Evolutionary conservation across 2,113 vertebrate genomes (phyloP), one percentile per base, ranked within the genome.

Genomic region (Malurus elegans): DNA sequence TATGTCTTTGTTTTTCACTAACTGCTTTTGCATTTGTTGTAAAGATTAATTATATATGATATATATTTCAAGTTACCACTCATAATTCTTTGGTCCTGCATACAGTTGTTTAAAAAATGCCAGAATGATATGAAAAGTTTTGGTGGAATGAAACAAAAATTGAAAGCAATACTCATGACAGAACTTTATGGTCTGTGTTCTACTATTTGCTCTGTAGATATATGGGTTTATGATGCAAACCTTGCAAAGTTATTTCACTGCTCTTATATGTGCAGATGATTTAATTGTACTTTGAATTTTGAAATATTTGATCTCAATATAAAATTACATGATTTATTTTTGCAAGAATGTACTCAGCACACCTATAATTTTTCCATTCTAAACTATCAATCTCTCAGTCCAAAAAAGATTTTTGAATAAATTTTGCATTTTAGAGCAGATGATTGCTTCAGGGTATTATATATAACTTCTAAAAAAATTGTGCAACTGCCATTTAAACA

Each of bases 1-100:
- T 89, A 93, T 70, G 83, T 88, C 82, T 94, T 93, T 93, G 85
- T 90, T 96, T 95, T 97, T 92, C 73, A 92, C 56, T 88, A 92
- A 69, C 36, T 92, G 58, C 79, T 90, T 90, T 86, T 90, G 79
- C 71, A 90, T 88, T 97, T 84, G n/a, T 67, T 76, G 58, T 72
- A 79, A 64, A 85, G 54, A 90, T 92, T 95, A 94, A 90, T 86
- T 87, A 82, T 65, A 93, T 92, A 31, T 58, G 24, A 90, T 86
- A 50, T 73, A 61, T 83, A 93, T 90, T 92, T 90, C 72, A 74
- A 83, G 79, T 47, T 78, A 65, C 67, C 21, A 48, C 32, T 90
- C 62, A 58, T 83, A 82, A 84, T 84, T 88, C 58, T 90, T 90
- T 21, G 8, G 69, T 83, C 64, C 48, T 71, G 40, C 38, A 54